Conservation (phyloP, 2,888 invertebrate species). For the Drosophila infuscata region DNA sequence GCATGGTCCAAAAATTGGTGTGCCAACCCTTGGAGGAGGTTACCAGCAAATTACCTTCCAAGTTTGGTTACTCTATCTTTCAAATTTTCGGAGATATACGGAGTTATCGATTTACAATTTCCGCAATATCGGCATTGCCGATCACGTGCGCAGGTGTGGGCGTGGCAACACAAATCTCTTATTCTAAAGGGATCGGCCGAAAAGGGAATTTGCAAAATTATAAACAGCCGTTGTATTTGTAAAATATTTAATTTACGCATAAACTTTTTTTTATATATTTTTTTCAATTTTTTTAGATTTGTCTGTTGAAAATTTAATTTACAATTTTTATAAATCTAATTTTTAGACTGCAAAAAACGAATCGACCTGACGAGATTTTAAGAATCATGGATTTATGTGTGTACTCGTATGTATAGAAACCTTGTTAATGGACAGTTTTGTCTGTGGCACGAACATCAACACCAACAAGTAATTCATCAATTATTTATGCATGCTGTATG, state of each 20-base stretch:
- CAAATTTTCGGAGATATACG: no score
- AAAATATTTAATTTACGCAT: neutral
- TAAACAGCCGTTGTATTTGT: no score
- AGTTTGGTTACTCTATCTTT: no score
- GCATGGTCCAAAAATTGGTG: no score
- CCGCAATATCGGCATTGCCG: no score
- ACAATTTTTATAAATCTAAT: neutral
- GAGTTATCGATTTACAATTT: no score
- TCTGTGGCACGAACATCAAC: neutral
- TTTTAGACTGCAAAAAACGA: neutral
- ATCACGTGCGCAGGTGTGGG: no score
- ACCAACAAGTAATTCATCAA: slow-evolving; percentile 22
- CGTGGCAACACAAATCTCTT: no score
- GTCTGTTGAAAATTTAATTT: neutral
- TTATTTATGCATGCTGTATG: slow-evolving; percentile 2
- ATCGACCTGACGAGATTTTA: neutral
- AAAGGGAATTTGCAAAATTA: no score
- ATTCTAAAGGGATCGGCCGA: no score
- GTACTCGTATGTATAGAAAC: neutral
- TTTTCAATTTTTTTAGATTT: neutral
- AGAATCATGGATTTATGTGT: neutral
- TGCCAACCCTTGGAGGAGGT: no score
- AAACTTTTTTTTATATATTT: neutral
- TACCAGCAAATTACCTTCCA: no score
- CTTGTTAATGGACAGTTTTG: neutral